These are phyloP conservation scores for Geococcyx californianus DNA, from an alignment of 2,113 vertebrate species.

Conservation along the genomic window DNA sequence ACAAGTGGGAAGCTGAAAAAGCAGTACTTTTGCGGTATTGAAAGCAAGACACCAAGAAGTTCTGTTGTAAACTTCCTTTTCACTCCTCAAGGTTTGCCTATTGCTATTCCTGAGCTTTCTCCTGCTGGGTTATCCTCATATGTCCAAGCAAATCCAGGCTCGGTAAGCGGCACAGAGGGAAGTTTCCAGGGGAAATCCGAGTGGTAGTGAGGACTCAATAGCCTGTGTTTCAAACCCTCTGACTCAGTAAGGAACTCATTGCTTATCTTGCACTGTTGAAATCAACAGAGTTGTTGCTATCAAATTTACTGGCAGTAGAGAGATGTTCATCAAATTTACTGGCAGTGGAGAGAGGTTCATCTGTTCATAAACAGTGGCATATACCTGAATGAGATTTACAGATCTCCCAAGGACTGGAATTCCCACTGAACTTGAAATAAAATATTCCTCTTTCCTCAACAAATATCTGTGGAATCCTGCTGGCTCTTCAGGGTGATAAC, in stretches of 20 bases:
- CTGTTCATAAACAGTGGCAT: not conserved
- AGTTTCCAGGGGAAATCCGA: constrained; percentile 44
- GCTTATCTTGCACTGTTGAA: not conserved
- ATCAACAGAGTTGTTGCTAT: not conserved
- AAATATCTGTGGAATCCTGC: not conserved
- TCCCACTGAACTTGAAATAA: not conserved
- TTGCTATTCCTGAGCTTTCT: not conserved
- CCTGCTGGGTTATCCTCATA: not conserved
- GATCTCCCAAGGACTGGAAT: not conserved
- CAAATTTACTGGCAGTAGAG: not conserved
- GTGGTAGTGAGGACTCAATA: not conserved
- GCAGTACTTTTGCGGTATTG: not conserved
- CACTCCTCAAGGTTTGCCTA: not conserved
- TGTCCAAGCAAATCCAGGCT: not conserved
- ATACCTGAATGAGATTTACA: not conserved
- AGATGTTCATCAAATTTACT: not conserved
- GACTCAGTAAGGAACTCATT: not conserved
- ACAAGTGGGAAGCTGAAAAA: not conserved
- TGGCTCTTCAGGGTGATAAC: not conserved
- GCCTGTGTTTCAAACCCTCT: not conserved
- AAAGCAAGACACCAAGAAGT: not conserved
- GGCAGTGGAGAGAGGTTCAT: not conserved
- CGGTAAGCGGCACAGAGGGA: not conserved
- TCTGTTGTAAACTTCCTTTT: not conserved
- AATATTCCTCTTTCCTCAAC: not conserved